phyloP scores from a whole-genome alignment of 2,113 vertebrate genomes.

The Nerophis ophidion region DNA sequence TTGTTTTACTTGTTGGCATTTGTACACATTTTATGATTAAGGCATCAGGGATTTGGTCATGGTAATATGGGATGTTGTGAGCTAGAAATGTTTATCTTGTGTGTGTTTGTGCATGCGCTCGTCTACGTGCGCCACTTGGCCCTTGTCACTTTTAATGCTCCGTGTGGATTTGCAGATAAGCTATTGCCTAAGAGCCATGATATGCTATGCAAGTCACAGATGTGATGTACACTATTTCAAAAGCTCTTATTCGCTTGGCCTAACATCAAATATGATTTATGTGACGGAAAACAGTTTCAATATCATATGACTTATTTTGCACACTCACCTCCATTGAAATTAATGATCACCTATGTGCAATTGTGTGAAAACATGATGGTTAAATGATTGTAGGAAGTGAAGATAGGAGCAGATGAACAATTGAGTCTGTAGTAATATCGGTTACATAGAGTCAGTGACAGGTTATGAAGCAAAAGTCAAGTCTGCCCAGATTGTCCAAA shows the following conservation, averaged over 20 bases:
- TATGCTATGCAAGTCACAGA: constrained; percentile 27
- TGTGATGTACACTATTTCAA: constrained; percentile 14
- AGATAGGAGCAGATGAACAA: constrained; percentile 13
- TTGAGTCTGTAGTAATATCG: background rate
- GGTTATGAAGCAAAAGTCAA: constrained; percentile 30
- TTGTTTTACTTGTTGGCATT: background rate
- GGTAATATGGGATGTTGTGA: background rate
- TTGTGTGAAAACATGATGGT: constrained; percentile 19
- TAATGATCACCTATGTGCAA: constrained; percentile 13
- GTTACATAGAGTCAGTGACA: constrained; percentile 22
- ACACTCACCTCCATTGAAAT: constrained; percentile 20
- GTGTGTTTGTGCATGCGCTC: background rate
- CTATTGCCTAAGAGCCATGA: constrained; percentile 13
- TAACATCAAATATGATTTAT: constrained; percentile 32
- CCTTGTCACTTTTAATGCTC: background rate
- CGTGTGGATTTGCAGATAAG: constrained; percentile 20
- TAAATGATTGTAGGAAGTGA: constrained; percentile 6
- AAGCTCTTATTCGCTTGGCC: constrained; percentile 15
- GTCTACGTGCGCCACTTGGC: background rate
- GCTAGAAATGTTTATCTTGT: background rate
- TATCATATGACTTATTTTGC: constrained; percentile 14
- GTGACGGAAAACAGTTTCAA: constrained; percentile 16
- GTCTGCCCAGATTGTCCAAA: constrained; percentile 1
- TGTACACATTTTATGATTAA: background rate
- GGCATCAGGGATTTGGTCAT: background rate